phyloP scores from a whole-genome alignment of 1,140 invertebrate genomes.

The Rhopalosiphum maidis region DNA sequence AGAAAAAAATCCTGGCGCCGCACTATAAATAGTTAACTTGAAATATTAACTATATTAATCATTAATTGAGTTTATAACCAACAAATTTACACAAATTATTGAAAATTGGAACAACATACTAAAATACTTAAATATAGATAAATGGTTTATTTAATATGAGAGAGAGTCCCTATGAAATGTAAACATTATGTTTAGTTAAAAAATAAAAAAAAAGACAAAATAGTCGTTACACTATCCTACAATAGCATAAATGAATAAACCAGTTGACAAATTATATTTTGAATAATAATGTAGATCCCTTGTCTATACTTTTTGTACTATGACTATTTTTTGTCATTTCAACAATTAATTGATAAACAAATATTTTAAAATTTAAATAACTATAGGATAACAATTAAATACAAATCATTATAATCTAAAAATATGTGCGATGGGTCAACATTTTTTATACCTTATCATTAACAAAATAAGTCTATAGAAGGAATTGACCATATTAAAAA shows the following conservation, averaged over 20 bases:
- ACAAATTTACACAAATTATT: not conserved
- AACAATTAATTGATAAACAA: not conserved
- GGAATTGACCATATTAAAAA: not conserved
- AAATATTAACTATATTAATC: not conserved
- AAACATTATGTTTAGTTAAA: not conserved
- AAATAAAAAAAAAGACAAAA: not conserved
- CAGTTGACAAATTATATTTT: not conserved
- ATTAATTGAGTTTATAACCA: not conserved
- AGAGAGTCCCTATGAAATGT: not conserved
- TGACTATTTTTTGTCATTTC: not conserved
- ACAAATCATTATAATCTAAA: not conserved
- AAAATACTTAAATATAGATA: not conserved
- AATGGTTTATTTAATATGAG: not conserved
- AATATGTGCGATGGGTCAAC: not conserved
- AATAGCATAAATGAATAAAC: not conserved
- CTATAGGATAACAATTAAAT: not conserved
- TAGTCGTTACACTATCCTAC: not conserved
- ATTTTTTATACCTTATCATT: not conserved
- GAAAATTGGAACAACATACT: not conserved
- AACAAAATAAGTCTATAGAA: not conserved
- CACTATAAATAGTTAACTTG: too few species aligned
- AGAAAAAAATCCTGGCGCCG: too few species aligned
- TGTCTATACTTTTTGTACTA: too few species aligned
- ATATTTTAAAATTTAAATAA: not conserved
- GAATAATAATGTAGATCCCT: not conserved